Conservation (phyloP, 2,888 invertebrate genomes). For the Prenolepis imparis region DNA sequence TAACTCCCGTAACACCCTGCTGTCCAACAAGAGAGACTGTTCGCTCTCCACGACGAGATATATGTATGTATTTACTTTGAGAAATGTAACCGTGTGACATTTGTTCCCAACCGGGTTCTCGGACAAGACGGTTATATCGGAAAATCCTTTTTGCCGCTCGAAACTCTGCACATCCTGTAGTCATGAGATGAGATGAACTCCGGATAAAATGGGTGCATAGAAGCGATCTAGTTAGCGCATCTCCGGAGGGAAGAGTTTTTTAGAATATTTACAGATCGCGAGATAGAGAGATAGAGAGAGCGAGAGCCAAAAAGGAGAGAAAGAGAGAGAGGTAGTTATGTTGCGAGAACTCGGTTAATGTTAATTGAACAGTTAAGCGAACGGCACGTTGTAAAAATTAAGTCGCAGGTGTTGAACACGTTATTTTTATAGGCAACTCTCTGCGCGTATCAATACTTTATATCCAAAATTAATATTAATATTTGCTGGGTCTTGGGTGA, state of each 20-base stretch:
- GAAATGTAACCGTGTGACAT: constrained; percentile 1
- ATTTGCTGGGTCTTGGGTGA: background rate
- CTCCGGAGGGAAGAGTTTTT: constrained; percentile 25
- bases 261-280: constrained; percentile 37
- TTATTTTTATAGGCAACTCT: background rate
- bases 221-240: constrained; percentile 35
- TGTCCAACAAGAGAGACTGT: too few species aligned
- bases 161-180: constrained; percentile 6
- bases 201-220: background rate
- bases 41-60: background rate
- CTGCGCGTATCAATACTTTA: background rate
- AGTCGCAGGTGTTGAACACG: constrained; percentile 1
- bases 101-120: background rate
- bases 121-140: constrained; percentile 25
- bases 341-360: constrained; percentile 9
- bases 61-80: background rate
- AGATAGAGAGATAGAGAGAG: background rate
- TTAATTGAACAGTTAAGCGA: constrained; percentile 30
- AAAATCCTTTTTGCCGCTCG: constrained; percentile 29
- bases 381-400: constrained; percentile 29
- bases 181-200: background rate
- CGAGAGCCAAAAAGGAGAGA: background rate
- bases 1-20: constrained; percentile 60
- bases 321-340: background rate
- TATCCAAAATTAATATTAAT: background rate